Conservation (phyloP, 2,113 vertebrate genomes). For the Tylochromis polylepis region DNA sequence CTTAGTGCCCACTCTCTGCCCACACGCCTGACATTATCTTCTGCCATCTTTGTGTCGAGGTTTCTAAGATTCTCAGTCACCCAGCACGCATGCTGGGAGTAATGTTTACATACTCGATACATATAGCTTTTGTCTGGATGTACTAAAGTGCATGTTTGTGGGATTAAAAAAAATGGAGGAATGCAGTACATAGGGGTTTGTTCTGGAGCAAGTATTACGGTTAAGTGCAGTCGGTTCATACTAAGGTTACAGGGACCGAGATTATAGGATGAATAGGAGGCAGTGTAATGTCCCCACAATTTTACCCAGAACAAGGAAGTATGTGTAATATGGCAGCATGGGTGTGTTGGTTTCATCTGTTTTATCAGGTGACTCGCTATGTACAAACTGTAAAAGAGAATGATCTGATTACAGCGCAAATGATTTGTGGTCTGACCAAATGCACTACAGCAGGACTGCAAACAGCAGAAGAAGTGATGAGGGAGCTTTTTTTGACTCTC, state of each 20-base stretch:
- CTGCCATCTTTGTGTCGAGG: neutral
- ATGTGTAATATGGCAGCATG: neutral
- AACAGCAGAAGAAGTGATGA: neutral
- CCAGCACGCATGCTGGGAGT: neutral
- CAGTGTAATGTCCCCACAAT: neutral
- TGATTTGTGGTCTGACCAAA: neutral
- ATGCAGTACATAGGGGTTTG: neutral
- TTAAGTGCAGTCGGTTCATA: slow-evolving; percentile 3
- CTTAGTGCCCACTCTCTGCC: neutral
- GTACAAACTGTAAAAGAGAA: neutral
- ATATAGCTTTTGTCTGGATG: neutral
- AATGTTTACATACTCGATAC: neutral
- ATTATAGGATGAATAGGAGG: slow-evolving; percentile 8
- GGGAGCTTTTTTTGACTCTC: neutral
- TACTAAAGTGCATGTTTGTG: neutral
- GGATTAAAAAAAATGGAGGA: neutral
- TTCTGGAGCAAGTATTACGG: neutral
- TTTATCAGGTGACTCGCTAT: neutral
- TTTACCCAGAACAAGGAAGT: neutral
- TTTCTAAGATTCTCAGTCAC: neutral
- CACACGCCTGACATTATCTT: neutral
- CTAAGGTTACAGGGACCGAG: neutral
- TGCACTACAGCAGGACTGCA: neutral
- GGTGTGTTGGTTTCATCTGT: neutral
- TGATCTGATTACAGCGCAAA: neutral